These are phyloP conservation scores for Bradypodion pumilum DNA, from an alignment of 2,797 vertebrate species.

Conservation along the genomic window DNA sequence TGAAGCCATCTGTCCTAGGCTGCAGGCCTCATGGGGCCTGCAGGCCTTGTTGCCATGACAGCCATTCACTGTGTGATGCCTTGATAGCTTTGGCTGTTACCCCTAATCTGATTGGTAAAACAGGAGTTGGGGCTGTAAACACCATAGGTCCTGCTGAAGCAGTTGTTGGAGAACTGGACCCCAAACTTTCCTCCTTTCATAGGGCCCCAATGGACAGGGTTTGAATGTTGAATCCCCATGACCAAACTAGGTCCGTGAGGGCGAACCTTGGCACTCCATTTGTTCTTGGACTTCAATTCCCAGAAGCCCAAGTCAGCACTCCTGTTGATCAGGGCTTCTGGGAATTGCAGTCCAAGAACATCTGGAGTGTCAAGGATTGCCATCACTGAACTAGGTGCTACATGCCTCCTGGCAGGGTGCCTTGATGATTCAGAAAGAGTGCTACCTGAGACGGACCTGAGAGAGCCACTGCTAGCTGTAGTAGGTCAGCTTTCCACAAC, in stretches of 20 bases:
- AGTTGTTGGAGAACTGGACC: background rate
- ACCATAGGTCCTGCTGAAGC: background rate
- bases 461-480: background rate
- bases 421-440: background rate
- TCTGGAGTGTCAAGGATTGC: too few species aligned
- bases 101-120: constrained; percentile 22
- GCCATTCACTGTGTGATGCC: constrained; percentile 4
- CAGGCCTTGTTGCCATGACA: constrained; percentile 14
- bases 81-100: constrained; percentile 5
- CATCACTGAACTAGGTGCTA: too few species aligned
- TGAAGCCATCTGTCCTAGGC: constrained; percentile 40
- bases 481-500: background rate
- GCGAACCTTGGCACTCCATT: too few species aligned
- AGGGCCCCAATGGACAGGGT: background rate
- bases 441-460: background rate
- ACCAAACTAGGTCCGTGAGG: too few species aligned
- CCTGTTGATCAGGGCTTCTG: too few species aligned
- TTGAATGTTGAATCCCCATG: background rate
- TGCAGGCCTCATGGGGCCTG: constrained; percentile 14
- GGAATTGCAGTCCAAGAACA: too few species aligned
- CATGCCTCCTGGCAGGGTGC: background rate
- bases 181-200: background rate
- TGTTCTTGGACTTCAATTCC: too few species aligned
- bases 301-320: too few species aligned
- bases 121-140: background rate